Conservation (phyloP, 2,888 invertebrate species). For the Minunthozetes semirufus region DNA sequence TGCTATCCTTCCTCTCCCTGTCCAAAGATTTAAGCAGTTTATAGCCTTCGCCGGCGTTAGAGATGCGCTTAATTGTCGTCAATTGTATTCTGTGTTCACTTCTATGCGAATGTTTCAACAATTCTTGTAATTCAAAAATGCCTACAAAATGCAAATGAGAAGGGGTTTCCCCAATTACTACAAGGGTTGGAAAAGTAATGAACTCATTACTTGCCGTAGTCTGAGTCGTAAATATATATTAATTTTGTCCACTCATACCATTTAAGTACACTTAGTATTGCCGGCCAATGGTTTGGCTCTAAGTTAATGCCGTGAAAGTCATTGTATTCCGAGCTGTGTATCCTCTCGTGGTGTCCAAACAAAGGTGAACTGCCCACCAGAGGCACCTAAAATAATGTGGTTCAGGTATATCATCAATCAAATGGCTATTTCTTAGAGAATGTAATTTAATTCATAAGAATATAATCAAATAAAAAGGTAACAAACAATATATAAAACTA, state of each 20-base stretch:
- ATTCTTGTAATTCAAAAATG: slow-evolving; percentile 15
- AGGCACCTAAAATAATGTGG: slow-evolving; percentile 16
- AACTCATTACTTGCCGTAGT: slow-evolving; percentile 21
- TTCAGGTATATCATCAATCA: no score
- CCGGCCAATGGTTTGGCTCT: slow-evolving; percentile 25
- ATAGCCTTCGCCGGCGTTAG: slow-evolving; percentile 19
- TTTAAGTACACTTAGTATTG: slow-evolving; percentile 27
- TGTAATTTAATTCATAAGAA: background rate
- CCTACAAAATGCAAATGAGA: background rate
- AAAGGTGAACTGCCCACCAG: slow-evolving; percentile 9
- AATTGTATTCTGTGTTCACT: slow-evolving; percentile 14
- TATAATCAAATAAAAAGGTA: background rate
- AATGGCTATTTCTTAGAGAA: background rate
- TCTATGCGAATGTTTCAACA: slow-evolving; percentile 26
- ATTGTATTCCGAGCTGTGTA: background rate
- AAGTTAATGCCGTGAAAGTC: slow-evolving; percentile 27
- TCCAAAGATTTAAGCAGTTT: slow-evolving; percentile 20
- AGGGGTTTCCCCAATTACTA: background rate
- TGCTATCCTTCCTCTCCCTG: slow-evolving; percentile 6
- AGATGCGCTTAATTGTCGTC: slow-evolving; percentile 9
- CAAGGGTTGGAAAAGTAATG: background rate
- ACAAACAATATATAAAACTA: background rate
- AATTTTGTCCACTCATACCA: slow-evolving; percentile 25
- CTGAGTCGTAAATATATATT: slow-evolving; percentile 21
- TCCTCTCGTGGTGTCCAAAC: background rate